phyloP scores from a whole-genome alignment of 2,888 invertebrate genomes.

The Barypeithes pellucidus region DNA sequence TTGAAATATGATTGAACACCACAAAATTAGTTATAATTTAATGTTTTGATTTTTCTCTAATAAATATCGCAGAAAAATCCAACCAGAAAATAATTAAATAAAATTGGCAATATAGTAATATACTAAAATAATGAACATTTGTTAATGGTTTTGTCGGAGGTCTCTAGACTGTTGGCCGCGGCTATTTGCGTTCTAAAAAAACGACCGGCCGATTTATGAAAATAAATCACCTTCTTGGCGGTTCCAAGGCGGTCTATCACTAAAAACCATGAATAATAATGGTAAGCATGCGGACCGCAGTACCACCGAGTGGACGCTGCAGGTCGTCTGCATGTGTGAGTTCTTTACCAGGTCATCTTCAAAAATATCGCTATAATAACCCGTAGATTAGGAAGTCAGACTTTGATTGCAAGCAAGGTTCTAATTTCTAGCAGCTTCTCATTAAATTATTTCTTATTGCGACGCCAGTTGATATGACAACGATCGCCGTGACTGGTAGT shows the following conservation, averaged over 20 bases:
- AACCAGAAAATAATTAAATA: slow-evolving; percentile 20
- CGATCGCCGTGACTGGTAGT: too few relatives aligned
- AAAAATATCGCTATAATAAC: slow-evolving; percentile 6
- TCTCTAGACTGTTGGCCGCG: slow-evolving; percentile 39
- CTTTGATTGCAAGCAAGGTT: too few relatives aligned
- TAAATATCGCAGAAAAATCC: neutral
- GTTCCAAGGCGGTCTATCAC: slow-evolving; percentile 56
- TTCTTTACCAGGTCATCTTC: slow-evolving; percentile 37
- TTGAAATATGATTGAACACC: too few relatives aligned
- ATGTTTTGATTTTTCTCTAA: neutral
- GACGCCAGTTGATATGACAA: too few relatives aligned
- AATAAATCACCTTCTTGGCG: slow-evolving; percentile 55
- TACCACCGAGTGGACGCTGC: slow-evolving; percentile 55
- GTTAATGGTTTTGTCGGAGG: slow-evolving; percentile 54
- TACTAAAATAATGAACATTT: slow-evolving; percentile 43
- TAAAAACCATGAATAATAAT: slow-evolving; percentile 58
- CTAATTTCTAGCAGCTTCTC: too few relatives aligned
- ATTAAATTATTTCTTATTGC: too few relatives aligned
- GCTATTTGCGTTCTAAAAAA: slow-evolving; percentile 52
- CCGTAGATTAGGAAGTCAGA: too few relatives aligned
- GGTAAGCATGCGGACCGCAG: slow-evolving; percentile 46
- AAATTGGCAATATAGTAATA: slow-evolving; percentile 40
- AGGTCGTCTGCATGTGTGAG: slow-evolving; percentile 44
- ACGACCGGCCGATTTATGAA: slow-evolving; percentile 50
- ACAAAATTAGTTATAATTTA: too few relatives aligned